A percentile compares a stretch with the other conserved stretches of the same genome.
These are phyloP conservation scores for Cassiopea xamachana DNA, from an alignment of 30 jellyfish, hydroid and myxozoan genomes.

Conservation along the genomic window DNA sequence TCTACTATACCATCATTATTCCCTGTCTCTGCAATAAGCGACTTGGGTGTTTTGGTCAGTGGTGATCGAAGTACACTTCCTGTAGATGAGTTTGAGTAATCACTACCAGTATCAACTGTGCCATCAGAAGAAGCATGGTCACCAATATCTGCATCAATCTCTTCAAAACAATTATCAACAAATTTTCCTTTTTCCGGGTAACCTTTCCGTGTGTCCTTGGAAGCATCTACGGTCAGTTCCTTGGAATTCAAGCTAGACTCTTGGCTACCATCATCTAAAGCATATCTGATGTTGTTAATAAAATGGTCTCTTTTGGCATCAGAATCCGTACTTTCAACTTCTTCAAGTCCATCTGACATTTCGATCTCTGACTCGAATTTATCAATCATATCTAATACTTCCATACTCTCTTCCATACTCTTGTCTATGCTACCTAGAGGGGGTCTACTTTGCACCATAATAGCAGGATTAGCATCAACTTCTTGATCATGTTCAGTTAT, in stretches of 20 bases:
- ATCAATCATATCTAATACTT: slow-evolving; percentile 47
- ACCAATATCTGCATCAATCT: background rate
- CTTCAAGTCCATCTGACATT: background rate
- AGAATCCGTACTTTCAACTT: background rate
- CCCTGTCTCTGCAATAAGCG: background rate
- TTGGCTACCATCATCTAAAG: background rate
- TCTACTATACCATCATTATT: background rate
- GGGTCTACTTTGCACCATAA: slow-evolving; percentile 16
- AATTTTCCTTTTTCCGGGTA: no score
- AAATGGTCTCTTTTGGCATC: background rate
- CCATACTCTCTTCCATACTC: slow-evolving; percentile 35
- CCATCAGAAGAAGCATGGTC: background rate
- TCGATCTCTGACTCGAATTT: slow-evolving; percentile 25
- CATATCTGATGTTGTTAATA: background rate
- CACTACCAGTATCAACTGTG: slow-evolving; percentile 1
- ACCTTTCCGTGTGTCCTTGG: no score
- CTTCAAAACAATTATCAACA: background rate
- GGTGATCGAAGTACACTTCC: slow-evolving; percentile 24
- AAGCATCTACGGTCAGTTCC: no score
- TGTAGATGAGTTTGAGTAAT: background rate
- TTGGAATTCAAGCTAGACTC: no score
- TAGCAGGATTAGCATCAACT: background rate
- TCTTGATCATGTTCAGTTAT: background rate
- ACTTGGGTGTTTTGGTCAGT: background rate
- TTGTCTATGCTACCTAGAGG: slow-evolving; percentile 4